phyloP scores from a whole-genome alignment of 1,140 invertebrate genomes.

The Drosophila ananassae region DNA sequence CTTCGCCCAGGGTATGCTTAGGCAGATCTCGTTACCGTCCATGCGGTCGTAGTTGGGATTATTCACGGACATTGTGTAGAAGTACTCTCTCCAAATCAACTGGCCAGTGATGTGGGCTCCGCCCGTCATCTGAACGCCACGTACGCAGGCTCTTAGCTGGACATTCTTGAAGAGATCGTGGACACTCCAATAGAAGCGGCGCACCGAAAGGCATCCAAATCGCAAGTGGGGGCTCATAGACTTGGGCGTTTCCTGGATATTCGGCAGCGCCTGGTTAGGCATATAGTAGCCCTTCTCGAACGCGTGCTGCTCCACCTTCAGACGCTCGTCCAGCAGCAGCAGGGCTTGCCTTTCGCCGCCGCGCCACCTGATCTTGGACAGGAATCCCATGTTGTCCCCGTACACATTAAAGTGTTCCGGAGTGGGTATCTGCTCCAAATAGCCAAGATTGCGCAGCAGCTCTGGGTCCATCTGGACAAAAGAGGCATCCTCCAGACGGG shows the following conservation, averaged over 20 bases:
- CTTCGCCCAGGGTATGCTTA: slow-evolving; percentile 89
- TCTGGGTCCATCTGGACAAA: slow-evolving; percentile 85
- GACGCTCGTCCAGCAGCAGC: slow-evolving; percentile 85
- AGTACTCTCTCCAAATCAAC: slow-evolving; percentile 92
- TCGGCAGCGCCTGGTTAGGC: slow-evolving; percentile 89
- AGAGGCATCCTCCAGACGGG: slow-evolving; percentile 85
- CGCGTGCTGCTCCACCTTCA: slow-evolving; percentile 86
- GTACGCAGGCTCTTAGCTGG: slow-evolving; percentile 84
- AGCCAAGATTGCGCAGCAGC: slow-evolving; percentile 84
- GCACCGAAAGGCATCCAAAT: slow-evolving; percentile 88
- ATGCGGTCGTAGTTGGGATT: slow-evolving; percentile 88
- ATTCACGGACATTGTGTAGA: slow-evolving; percentile 90
- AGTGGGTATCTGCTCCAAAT: slow-evolving; percentile 85
- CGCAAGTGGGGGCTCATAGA: slow-evolving; percentile 89
- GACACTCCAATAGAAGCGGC: slow-evolving; percentile 88
- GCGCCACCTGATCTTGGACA: slow-evolving; percentile 84
- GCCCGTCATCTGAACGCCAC: slow-evolving; percentile 58
- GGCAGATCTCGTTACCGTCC: slow-evolving; percentile 89
- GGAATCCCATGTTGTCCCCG: slow-evolving; percentile 82
- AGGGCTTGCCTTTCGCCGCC: slow-evolving; percentile 90
- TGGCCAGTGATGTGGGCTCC: slow-evolving; percentile 86
- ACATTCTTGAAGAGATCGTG: slow-evolving; percentile 87
- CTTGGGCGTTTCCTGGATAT: slow-evolving; percentile 88
- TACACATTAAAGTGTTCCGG: slow-evolving; percentile 87
- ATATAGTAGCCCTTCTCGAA: slow-evolving; percentile 86